Conservation (phyloP, 2,888 invertebrate genomes). For the Trisateles emortualis region DNA sequence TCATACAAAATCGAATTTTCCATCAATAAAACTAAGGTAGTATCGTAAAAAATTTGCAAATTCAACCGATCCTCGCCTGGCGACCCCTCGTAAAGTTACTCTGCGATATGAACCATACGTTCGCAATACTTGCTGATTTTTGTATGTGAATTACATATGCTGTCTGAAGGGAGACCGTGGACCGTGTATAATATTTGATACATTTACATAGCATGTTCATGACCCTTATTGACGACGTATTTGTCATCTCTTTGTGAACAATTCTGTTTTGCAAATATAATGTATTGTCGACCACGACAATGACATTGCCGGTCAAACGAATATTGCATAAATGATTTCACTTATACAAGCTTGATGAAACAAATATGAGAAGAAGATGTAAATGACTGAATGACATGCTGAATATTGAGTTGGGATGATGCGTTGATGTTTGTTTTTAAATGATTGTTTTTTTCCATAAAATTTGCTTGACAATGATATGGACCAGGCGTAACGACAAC, state of each 20-base stretch:
- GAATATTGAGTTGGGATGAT: too few relatives aligned
- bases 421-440: too few relatives aligned
- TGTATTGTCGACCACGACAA: background rate
- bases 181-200: background rate
- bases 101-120: conserved; percentile 5
- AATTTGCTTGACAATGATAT: too few relatives aligned
- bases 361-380: too few relatives aligned
- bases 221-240: background rate
- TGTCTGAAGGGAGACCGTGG: conserved; percentile 2
- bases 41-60: conserved; percentile 75
- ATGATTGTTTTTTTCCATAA: too few relatives aligned
- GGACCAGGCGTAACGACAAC: too few relatives aligned
- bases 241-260: background rate
- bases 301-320: too few relatives aligned
- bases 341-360: too few relatives aligned
- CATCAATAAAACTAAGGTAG: conserved; percentile 76
- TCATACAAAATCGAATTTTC: conserved; percentile 77
- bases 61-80: conserved; percentile 71
- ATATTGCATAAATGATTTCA: too few relatives aligned
- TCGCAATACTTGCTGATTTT: conserved; percentile 13
- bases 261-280: background rate
- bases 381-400: too few relatives aligned
- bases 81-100: conserved; percentile 58
- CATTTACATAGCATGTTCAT: background rate
- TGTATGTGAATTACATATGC: conserved; percentile 16